These are phyloP conservation scores for Cossypha polioptera DNA, from an alignment of 2,797 vertebrate genomes.

Conservation along the genomic window DNA sequence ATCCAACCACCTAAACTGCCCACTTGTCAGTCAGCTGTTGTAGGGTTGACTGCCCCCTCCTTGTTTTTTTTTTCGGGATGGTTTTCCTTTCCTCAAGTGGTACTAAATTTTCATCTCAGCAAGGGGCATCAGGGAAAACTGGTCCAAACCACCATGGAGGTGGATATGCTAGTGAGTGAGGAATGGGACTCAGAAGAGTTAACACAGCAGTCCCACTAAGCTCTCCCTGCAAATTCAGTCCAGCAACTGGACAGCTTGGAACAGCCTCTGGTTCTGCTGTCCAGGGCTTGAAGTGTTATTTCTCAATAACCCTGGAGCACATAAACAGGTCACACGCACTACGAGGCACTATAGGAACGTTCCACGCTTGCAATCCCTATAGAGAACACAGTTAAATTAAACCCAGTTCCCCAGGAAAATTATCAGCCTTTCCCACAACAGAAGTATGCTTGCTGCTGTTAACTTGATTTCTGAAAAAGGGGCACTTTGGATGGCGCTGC, in stretches of 20 bases:
- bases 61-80: background rate
- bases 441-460: background rate
- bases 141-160: background rate
- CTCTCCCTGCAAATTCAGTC: background rate
- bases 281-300: constrained; percentile 12
- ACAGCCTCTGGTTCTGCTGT: background rate
- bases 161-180: background rate
- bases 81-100: background rate
- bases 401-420: background rate
- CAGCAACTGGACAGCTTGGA: background rate
- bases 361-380: background rate
- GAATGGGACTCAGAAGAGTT: background rate
- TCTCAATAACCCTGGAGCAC: background rate
- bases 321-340: background rate
- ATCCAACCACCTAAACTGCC: background rate
- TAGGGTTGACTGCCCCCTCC: fast-evolving
- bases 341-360: fast-evolving
- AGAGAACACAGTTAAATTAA: background rate
- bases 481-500: background rate
- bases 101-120: background rate
- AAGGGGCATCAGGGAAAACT: background rate
- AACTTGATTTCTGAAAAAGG: background rate
- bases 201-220: background rate
- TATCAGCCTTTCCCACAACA: background rate
- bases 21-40: background rate